Base-by-base conservation (phyloP, 2,797 vertebrate genomes). In the Mormyrops boulengeri region DNA sequence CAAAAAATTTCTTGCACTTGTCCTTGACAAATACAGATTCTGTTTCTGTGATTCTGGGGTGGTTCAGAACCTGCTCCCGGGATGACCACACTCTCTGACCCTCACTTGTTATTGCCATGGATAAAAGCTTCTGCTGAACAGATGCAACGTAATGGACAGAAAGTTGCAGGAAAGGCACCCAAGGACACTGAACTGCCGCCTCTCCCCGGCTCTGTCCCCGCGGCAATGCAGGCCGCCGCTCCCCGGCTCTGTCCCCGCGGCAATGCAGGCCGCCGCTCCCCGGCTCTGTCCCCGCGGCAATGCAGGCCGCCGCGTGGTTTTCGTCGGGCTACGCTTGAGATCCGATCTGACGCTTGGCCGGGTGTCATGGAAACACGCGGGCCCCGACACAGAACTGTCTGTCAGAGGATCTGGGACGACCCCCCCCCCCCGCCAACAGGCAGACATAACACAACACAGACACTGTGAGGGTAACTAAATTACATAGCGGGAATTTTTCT, bases 401-500 rank as follows among this genome's bases (percentile, higher is more conserved):
- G 80, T 84, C 2, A 4, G 82, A 12, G 82, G 47, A 26, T 52
- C 82, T 12, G 9, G 38, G n/a, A 85, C 47, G 41, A 41, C 41
- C 11, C 1, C 1, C 12, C 34, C 69, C 66, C 66, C 69, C 55
- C 2, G 7, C 77, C 22, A 85, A 52, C 82, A 85, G 82, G 41
- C 38, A 85, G 82, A 85, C 49, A 85, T 52, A 85, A 49, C 82
- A 85, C 47, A 90, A 69, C 88, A 88, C 85, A 87, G 88, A 89
- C 87, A 87, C 88, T 90, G 85, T 90, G 85, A 82, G 87, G 62
- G 41, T 26, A 91, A 88, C 57, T 53, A 88, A 69, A 88, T 91
- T 89, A 91, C 52, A 55, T 89, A 91, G 82, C 22, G 14, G 44
- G 49, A 52, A 52, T 49, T 47, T 9, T 49, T 57, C 89, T 53